These are phyloP conservation scores for Maccullochella peelii DNA, from an alignment of 2,113 vertebrate species.

Conservation along the genomic window DNA sequence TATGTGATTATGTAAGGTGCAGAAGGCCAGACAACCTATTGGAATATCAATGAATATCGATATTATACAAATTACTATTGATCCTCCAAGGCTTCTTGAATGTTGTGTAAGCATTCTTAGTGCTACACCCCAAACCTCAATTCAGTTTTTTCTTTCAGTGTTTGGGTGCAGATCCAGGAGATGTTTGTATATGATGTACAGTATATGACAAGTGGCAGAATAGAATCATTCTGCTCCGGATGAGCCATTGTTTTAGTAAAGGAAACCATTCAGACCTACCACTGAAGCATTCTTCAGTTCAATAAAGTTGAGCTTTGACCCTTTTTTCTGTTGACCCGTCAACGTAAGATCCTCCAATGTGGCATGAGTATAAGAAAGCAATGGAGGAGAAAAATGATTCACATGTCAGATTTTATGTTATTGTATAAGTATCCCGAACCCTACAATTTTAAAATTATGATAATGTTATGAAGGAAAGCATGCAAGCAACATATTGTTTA, in stretches of 20 bases:
- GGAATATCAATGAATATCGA: conserved; percentile 46
- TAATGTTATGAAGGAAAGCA: not conserved
- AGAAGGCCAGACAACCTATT: conserved; percentile 44
- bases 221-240: conserved; percentile 44
- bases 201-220: conserved; percentile 6
- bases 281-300: conserved; percentile 38
- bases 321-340: conserved; percentile 25
- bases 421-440: not conserved
- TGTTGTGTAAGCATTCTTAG: not conserved
- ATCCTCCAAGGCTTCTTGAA: conserved; percentile 13
- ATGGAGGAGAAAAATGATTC: not conserved
- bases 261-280: conserved; percentile 30
- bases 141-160: not conserved
- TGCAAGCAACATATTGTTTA: conserved; percentile 2
- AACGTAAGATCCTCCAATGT: not conserved
- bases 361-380: not conserved
- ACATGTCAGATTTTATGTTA: not conserved
- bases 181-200: not conserved
- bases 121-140: not conserved
- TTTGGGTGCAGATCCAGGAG: not conserved
- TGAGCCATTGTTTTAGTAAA: conserved; percentile 43
- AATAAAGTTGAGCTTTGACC: conserved; percentile 34
- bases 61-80: conserved; percentile 40
- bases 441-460: not conserved
- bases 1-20: conserved; percentile 42